Conservation (phyloP, 2,888 invertebrate species). For the Archips xylosteana region DNA sequence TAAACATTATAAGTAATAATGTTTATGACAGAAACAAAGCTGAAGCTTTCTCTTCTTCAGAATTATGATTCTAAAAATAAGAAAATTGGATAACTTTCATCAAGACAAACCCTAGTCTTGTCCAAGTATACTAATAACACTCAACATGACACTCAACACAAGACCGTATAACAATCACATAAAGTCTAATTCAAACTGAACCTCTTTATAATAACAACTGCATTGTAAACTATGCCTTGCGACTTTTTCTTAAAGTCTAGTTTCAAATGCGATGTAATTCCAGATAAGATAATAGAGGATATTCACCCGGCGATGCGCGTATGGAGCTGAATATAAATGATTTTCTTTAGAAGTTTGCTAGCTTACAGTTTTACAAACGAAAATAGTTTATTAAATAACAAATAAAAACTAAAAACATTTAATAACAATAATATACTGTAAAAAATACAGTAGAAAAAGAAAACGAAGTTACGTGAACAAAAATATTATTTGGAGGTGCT, state of each 20-base stretch:
- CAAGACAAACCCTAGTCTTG: constrained; percentile 25
- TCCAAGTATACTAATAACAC: constrained; percentile 9
- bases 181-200: constrained; percentile 8
- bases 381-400: not conserved
- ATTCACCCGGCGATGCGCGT: constrained; percentile 30
- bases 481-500: constrained; percentile 60
- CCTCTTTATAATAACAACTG: not conserved
- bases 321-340: constrained; percentile 32
- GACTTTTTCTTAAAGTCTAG: not conserved
- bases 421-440: not conserved
- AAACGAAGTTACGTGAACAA: not conserved
- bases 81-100: constrained; percentile 39
- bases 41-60: not conserved
- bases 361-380: constrained; percentile 14
- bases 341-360: constrained; percentile 15
- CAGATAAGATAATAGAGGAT: constrained; percentile 35
- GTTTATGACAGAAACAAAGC: constrained; percentile 2
- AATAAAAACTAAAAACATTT: not conserved
- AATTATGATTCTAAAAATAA: constrained; percentile 27
- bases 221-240: not conserved
- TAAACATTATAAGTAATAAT: no score
- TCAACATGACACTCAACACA: not conserved
- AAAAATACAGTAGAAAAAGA: not conserved
- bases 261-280: not conserved
- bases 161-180: not conserved